These are phyloP conservation scores for Clarias laeviceps DNA, from an alignment of 2,797 vertebrate species.

Conservation along the genomic window DNA sequence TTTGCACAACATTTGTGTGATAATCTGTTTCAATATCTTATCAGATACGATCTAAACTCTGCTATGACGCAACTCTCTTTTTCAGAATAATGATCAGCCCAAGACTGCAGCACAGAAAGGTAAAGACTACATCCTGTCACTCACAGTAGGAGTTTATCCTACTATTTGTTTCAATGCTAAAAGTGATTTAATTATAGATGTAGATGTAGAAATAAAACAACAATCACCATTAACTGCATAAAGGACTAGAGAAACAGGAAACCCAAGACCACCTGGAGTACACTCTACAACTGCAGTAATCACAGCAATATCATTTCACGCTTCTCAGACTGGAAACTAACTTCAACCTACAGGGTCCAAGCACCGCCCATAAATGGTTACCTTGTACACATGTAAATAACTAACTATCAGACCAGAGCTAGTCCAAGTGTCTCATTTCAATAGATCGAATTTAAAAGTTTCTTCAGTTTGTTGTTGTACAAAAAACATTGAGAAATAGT, in stretches of 20 bases:
- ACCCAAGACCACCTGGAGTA: background rate
- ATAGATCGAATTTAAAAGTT: background rate
- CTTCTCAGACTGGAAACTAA: background rate
- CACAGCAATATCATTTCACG: background rate
- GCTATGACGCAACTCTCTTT: background rate
- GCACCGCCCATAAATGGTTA: background rate
- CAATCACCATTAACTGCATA: background rate
- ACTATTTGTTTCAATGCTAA: no score
- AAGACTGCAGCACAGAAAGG: background rate
- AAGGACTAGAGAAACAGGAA: background rate
- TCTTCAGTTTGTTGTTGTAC: background rate
- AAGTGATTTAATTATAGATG: background rate
- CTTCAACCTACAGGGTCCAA: background rate
- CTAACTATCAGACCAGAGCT: background rate
- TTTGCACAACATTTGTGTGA: background rate
- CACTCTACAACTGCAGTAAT: background rate
- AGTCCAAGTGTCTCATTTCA: background rate
- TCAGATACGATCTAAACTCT: background rate
- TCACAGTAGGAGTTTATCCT: no score
- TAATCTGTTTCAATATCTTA: background rate
- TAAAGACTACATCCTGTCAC: background rate
- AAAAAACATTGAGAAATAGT: background rate
- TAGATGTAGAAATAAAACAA: background rate
- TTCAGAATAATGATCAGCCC: fast-evolving
- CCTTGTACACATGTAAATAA: background rate